Evolutionary conservation across 2,888 invertebrate genomes (phyloP), one percentile per base, ranked within the genome.

Genomic region (Dynastes grantii): DNA sequence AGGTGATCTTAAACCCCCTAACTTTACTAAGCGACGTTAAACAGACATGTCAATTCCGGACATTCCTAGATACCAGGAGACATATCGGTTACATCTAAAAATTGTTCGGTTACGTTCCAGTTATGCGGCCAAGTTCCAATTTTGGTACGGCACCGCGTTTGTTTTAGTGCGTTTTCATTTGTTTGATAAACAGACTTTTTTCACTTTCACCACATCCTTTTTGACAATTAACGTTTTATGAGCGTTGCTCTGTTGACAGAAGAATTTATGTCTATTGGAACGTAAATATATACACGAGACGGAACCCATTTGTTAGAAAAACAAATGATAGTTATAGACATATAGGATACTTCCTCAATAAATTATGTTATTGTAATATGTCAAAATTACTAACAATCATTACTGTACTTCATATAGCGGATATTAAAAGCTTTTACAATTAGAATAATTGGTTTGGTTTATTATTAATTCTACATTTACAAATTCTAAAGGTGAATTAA

Each of bases 31-130:
- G 58, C 51, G 76, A 79, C 76, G 68, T 67, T 76, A 76, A 79
- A 61, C 78, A 79, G 78, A 29, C 78, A 65, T 65, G 78, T 78
- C 78, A 67, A 55, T 67, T 77, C 58, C 58, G 61, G 29, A 63
- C 76, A 79, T 79, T 79, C 78, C 68, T 79, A 76, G 78, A 79
- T 79, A 78, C 65, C 55, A 27, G 29, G 32, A 58, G 55, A 58
- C 55, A 22, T 79, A 79, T 76, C 78, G 58, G 64, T 77, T 71
- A 73, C 58, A 58, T 73, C 58, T 61, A 37, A 73, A 45, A 73
- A 73, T 73, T 58, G 58, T 77, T 49, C 53, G 32, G 27, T 37
- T 64, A 16, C 55, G 58, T 51, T 77, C 32, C 9, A 76, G 40
- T 22, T 67, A 53, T 68, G 76, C 49, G 49, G 32, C 58, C 29